These are phyloP conservation scores for Thermophis baileyi DNA, from an alignment of 2,113 vertebrate genomes.

Conservation along the genomic window DNA sequence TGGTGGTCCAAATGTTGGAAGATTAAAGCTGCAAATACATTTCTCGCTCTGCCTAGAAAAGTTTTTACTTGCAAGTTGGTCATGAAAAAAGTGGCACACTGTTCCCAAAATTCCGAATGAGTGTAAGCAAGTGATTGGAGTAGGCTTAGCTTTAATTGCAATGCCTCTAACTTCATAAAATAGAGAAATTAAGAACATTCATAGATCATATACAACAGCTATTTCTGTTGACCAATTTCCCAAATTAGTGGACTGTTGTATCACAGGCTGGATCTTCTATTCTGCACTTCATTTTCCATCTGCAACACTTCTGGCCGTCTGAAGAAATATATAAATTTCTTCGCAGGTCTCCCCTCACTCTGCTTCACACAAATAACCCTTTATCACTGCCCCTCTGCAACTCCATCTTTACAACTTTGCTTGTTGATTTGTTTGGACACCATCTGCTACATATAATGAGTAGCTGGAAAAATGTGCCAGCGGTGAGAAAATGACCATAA, in stretches of 20 bases:
- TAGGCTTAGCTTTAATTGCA: constrained; percentile 47
- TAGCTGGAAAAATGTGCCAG: constrained; percentile 68
- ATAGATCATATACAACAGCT: constrained; percentile 72
- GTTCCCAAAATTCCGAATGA: constrained; percentile 26
- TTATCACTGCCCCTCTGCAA: constrained; percentile 59
- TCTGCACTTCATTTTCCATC: constrained; percentile 82
- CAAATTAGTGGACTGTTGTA: constrained; percentile 78
- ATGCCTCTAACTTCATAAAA: constrained; percentile 65
- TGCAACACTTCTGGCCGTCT: constrained; percentile 85
- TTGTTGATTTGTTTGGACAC: constrained; percentile 79
- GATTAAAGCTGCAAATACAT: constrained; percentile 59
- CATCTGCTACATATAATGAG: constrained; percentile 87
- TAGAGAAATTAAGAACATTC: constrained; percentile 59
- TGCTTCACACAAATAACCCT: background rate
- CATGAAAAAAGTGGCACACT: background rate
- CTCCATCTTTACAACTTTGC: constrained; percentile 79
- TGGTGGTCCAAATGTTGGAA: constrained; percentile 51
- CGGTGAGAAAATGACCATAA: constrained; percentile 65
- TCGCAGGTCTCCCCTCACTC: constrained; percentile 63
- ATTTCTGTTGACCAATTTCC: constrained; percentile 67
- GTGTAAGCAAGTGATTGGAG: constrained; percentile 3
- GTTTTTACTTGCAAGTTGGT: constrained; percentile 15
- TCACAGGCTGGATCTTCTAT: constrained; percentile 68
- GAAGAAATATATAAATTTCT: constrained; percentile 85
- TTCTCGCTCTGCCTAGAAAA: constrained; percentile 36